Evolutionary conservation across 2,797 vertebrate genomes (phyloP), one percentile per base, ranked within the genome.

Genomic region (Ammospiza maritima): DNA sequence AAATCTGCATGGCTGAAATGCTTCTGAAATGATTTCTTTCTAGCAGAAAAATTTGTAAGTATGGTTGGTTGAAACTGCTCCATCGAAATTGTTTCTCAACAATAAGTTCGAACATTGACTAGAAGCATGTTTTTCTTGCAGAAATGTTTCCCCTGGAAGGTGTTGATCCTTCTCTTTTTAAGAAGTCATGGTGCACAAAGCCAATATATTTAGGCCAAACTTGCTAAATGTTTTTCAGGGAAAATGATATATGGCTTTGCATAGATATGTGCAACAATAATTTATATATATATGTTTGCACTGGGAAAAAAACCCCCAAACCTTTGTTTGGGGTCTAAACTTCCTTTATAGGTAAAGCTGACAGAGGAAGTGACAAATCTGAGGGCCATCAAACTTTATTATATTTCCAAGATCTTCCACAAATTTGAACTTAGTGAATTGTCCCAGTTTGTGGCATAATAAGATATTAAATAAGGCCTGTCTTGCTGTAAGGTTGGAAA

Each of bases 1-100:
- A 93, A 87, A 87, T 85, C 80, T 71, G 26, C 77, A 44, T 90
- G 93, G 64, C 74, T 92, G 92, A 92, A 89, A 89, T 90, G 77
- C 80, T 93, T 92, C 57, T 60, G 74, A 93, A 88, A 42, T 1
- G 0, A 42, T 76, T 95, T 67, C 21, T 60, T 90, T 87, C 85
- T 75, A 86, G 83, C 80, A 89, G 94, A 92, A 70, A 60, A 76
- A 91, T 75, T 66, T 93, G 8, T 74, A 61, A 90, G 32, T 50
- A 92, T 38, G 67, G 67, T 72, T 71, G 88, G 77, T 76, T 95
- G 92, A 94, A 94, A 86, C 73, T 34, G 69, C 51, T 96, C 79
- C 58, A n/a, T 86, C 40, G 0, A 81, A 88, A 84, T 30, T 75
- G 70, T 89, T 96, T 86, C 77, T 94, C 70, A 94, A 90, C 70